Conservation (phyloP, 2,888 invertebrate species). For the Neoascia interrupta region DNA sequence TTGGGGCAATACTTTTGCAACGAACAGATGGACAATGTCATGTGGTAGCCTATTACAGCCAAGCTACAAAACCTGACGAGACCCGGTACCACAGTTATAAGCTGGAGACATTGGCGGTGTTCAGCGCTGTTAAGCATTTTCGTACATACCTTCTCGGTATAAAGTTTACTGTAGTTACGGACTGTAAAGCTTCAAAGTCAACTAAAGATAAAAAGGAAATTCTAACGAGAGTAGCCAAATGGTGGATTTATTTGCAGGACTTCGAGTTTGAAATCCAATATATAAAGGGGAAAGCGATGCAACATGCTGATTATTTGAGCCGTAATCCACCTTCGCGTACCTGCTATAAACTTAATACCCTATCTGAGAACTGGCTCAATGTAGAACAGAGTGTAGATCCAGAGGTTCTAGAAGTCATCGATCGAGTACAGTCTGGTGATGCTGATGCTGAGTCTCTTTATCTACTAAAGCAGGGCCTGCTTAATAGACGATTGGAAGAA, state of each 20-base stretch:
- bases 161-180: slow-evolving; percentile 9
- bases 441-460: not conserved
- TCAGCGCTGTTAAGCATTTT: slow-evolving; percentile 19
- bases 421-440: not conserved
- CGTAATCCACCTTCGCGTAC: slow-evolving; percentile 17
- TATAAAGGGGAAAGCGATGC: slow-evolving; percentile 25
- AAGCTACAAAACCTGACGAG: slow-evolving; percentile 24
- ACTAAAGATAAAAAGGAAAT: slow-evolving; percentile 27
- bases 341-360: slow-evolving; percentile 16
- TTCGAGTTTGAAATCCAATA: slow-evolving; percentile 19
- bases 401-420: slow-evolving; percentile 2
- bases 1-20: slow-evolving; percentile 37
- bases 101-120: slow-evolving; percentile 4
- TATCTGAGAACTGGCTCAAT: slow-evolving; percentile 16
- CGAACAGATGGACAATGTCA: slow-evolving; percentile 19
- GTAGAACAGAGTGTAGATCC: slow-evolving; percentile 2
- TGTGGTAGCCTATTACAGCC: slow-evolving; percentile 41
- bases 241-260: slow-evolving; percentile 55
- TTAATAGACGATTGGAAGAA: slow-evolving; percentile 3
- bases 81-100: slow-evolving; percentile 31
- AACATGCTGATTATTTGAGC: slow-evolving; percentile 38
- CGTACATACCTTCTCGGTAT: slow-evolving; percentile 13
- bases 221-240: slow-evolving; percentile 33
- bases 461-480: not conserved
- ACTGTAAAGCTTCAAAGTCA: slow-evolving; percentile 19